A percentile compares a stretch with the other conserved stretches of the same genome.
Conservation (phyloP, 2,797 vertebrate species). For the Cryptoprocta ferox region DNA sequence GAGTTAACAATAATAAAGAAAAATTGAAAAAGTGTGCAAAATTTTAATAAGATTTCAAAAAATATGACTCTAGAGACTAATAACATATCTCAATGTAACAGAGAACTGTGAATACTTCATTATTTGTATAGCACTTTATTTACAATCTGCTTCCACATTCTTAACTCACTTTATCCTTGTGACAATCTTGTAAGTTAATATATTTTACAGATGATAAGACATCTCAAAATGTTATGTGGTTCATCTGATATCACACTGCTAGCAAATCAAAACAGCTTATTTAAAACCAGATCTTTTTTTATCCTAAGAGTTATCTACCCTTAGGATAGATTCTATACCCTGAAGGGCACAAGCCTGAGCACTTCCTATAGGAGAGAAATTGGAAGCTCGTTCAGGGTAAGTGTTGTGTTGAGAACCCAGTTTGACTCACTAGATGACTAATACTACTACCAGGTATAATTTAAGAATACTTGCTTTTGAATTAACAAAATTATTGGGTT, state of each 20-base stretch:
- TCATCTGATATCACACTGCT: not conserved
- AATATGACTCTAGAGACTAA: not conserved
- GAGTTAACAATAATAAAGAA: not conserved
- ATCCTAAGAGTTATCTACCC: not conserved
- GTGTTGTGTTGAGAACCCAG: not conserved
- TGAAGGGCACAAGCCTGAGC: not conserved
- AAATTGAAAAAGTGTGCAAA: not conserved
- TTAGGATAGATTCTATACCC: not conserved
- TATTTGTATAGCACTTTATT: not conserved
- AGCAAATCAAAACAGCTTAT: conserved; percentile 9
- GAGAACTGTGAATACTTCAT: not conserved
- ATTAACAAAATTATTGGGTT: not conserved
- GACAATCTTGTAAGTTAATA: not conserved
- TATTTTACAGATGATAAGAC: not conserved
- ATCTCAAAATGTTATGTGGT: not conserved
- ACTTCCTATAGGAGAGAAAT: not conserved
- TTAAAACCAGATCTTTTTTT: not conserved
- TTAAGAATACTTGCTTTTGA: not conserved
- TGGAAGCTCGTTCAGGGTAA: not conserved
- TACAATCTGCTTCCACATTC: not conserved
- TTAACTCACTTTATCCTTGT: not conserved
- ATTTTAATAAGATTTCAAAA: conserved; percentile 46
- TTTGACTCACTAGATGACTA: not conserved
- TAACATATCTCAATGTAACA: not conserved
- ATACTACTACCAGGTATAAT: not conserved